Evolutionary conservation across 1,140 invertebrate species (phyloP).

Genomic region (Drosophila sturtevanti): DNA sequence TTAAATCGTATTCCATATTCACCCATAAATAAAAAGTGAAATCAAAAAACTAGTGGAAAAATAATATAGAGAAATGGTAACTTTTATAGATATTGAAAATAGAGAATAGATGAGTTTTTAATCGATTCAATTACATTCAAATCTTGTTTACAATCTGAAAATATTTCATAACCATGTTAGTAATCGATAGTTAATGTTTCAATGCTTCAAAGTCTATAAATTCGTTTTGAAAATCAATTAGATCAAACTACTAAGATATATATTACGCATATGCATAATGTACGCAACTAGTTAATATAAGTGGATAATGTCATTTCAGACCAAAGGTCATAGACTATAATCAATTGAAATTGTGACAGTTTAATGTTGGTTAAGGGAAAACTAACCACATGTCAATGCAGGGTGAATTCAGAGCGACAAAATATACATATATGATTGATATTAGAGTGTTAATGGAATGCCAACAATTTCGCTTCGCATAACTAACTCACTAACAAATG

Average conservation of each 20-base stretch:
- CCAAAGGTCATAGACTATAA: not conserved
- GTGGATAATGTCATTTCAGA: not conserved
- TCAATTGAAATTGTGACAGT: conserved; percentile 55
- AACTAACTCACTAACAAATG: too few species aligned
- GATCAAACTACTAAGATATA: too few species aligned
- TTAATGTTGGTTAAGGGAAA: conserved; percentile 41
- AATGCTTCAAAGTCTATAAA: too few species aligned
- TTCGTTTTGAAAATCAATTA: too few species aligned
- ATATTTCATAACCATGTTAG: too few species aligned
- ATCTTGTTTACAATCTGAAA: too few species aligned
- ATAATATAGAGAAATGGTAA: not conserved
- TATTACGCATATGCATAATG: not conserved
- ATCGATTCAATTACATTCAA: not conserved
- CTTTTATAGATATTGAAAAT: not conserved
- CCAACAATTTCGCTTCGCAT: too few species aligned
- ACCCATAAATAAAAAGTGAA: too few species aligned
- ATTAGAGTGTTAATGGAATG: too few species aligned
- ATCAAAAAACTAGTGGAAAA: not conserved
- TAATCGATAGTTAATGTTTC: too few species aligned
- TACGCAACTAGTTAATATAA: not conserved
- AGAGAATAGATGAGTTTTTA: not conserved
- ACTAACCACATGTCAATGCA: conserved; percentile 76
- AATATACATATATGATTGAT: too few species aligned
- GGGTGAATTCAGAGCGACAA: conserved; percentile 71
- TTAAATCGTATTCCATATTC: not conserved